phyloP scores from a whole-genome alignment of 2,797 vertebrate species.

The Orestias chungarensis region DNA sequence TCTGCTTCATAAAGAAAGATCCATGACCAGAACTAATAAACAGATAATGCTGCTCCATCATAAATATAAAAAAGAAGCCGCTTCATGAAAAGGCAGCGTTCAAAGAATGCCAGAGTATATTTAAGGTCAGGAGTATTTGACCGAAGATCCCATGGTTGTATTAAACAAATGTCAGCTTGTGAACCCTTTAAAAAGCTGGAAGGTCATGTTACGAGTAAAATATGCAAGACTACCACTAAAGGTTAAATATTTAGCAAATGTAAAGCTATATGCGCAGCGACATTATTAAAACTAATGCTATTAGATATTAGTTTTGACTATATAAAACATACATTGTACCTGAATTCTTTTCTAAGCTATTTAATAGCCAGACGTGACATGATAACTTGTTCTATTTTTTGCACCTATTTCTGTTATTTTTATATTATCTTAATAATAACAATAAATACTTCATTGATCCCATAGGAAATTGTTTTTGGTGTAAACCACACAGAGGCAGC shows the following conservation, averaged over 20 bases:
- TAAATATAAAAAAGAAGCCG: slow-evolving; percentile 18
- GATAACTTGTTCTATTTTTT: no score
- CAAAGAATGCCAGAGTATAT: not conserved
- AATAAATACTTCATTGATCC: no score
- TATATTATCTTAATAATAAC: no score
- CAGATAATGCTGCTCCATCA: slow-evolving; percentile 6
- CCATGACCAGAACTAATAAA: slow-evolving; percentile 9
- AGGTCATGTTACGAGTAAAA: not conserved
- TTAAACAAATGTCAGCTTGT: not conserved
- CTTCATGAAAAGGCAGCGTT: not conserved
- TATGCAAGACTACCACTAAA: not conserved
- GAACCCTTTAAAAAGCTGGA: slow-evolving; percentile 18
- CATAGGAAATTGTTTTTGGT: no score
- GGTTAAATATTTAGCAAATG: not conserved
- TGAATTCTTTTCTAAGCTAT: no score
- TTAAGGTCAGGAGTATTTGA: not conserved
- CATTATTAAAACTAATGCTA: not conserved
- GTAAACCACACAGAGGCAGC: no score
- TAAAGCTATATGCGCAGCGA: not conserved
- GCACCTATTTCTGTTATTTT: no score
- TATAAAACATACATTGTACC: no score
- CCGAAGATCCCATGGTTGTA: not conserved
- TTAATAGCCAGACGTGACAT: not conserved
- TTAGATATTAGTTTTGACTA: not conserved
- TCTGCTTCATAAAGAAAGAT: slow-evolving; percentile 37